Percentiles rank a stretch among this genome's conserved stretches.
Conservation (phyloP, 2,797 vertebrate species). For the Poecilia velifera region DNA sequence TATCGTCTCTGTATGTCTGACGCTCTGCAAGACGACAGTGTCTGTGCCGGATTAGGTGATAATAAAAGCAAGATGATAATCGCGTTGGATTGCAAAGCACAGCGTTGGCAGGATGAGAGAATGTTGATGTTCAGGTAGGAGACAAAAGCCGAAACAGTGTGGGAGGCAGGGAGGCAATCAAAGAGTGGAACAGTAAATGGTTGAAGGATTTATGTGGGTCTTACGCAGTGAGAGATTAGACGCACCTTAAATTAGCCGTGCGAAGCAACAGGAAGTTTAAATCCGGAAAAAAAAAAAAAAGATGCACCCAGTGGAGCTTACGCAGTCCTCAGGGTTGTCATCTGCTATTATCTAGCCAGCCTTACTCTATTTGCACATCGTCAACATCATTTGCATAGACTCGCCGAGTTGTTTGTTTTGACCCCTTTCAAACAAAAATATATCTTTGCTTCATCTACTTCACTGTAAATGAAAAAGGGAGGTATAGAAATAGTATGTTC, state of each 20-base stretch:
- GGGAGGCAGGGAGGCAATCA: neutral
- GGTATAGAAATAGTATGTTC: neutral
- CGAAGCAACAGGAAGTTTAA: conserved; percentile 10
- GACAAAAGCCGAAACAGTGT: conserved; percentile 10
- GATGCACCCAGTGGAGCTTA: neutral
- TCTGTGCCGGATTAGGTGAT: neutral
- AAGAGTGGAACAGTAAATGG: conserved; percentile 3
- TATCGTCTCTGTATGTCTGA: neutral
- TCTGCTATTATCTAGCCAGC: neutral
- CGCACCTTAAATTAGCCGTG: neutral
- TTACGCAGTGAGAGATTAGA: conserved; percentile 1
- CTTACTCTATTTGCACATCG: neutral
- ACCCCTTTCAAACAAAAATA: neutral
- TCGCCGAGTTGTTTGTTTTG: neutral
- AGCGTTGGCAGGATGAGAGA: neutral
- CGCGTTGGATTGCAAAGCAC: neutral
- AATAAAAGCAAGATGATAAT: conserved; percentile 5
- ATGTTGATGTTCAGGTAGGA: conserved; percentile 10
- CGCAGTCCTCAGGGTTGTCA: conserved; percentile 6
- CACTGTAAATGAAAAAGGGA: neutral
- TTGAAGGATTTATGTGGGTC: neutral
- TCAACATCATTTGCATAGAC: neutral
- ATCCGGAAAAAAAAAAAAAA: neutral
- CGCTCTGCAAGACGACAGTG: neutral
- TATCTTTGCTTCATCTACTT: neutral